Percentiles rank a stretch among this genome's conserved stretches.
phyloP scores from a whole-genome alignment of 2,797 vertebrate species.

The Pagetopsis macropterus region DNA sequence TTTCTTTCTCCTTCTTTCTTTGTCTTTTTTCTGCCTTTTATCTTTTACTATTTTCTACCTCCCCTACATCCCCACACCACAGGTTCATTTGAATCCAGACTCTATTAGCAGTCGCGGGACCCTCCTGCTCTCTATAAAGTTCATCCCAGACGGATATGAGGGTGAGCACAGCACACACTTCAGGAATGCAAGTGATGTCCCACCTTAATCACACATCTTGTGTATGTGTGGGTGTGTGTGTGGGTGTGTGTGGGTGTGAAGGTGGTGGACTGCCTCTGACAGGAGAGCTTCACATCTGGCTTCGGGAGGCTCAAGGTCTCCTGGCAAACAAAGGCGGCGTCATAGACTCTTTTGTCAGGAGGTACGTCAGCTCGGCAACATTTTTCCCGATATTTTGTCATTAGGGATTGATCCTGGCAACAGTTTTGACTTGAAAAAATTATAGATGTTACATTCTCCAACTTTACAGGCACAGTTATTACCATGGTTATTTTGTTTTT shows the following conservation, averaged over 20 bases:
- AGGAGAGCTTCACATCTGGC: slow-evolving; percentile 96
- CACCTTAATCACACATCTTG: background rate
- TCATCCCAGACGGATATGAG: slow-evolving; percentile 85
- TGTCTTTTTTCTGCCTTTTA: slow-evolving; percentile 23
- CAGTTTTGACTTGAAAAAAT: background rate
- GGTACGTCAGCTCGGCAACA: slow-evolving; percentile 77
- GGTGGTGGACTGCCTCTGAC: slow-evolving; percentile 87
- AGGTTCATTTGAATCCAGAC: slow-evolving; percentile 84
- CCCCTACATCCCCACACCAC: slow-evolving; percentile 23
- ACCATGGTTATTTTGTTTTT: no score
- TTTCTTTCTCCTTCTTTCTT: slow-evolving; percentile 8
- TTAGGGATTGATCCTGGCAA: background rate
- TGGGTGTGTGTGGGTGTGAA: slow-evolving; percentile 50
- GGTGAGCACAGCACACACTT: slow-evolving; percentile 78
- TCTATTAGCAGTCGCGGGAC: slow-evolving; percentile 85
- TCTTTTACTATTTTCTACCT: slow-evolving; percentile 4
- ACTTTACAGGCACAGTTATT: background rate
- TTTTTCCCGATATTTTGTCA: background rate
- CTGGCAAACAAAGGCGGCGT: slow-evolving; percentile 86
- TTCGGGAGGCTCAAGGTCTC: slow-evolving; percentile 91
- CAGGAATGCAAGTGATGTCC: slow-evolving; percentile 1
- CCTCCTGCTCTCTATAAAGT: slow-evolving; percentile 90
- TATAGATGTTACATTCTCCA: background rate
- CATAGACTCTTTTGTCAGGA: slow-evolving; percentile 89
- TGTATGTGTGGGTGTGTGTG: no score